Percentiles rank a stretch among this genome's conserved stretches.
Conservation (phyloP, 2,888 invertebrate genomes). For the Periphyllus acericola region DNA sequence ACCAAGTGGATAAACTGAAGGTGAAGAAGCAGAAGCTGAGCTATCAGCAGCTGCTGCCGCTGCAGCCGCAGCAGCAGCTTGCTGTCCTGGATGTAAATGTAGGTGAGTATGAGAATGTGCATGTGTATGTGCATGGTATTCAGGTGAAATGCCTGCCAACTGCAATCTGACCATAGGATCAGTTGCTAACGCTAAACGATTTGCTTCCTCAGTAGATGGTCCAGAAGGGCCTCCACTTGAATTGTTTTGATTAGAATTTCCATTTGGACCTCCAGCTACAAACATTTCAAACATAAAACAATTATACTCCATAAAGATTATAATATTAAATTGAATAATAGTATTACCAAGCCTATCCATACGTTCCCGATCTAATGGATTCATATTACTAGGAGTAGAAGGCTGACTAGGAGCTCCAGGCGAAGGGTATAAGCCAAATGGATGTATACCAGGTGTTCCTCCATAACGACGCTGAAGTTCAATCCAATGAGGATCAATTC, state of each 20-base stretch:
- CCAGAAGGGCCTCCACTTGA: slow-evolving; percentile 49
- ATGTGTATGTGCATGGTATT: slow-evolving; percentile 92
- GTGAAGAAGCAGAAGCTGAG: slow-evolving; percentile 66
- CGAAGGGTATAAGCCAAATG: slow-evolving; percentile 75
- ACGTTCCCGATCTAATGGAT: slow-evolving; percentile 88
- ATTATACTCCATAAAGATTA: neutral
- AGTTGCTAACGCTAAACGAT: slow-evolving; percentile 83
- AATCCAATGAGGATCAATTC: slow-evolving; percentile 75
- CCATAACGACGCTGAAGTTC: slow-evolving; percentile 85
- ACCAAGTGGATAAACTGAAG: slow-evolving; percentile 69
- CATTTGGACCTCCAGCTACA: slow-evolving; percentile 44
- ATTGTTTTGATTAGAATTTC: slow-evolving; percentile 54
- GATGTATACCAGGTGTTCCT: slow-evolving; percentile 72
- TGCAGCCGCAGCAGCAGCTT: slow-evolving; percentile 73
- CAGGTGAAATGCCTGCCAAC: slow-evolving; percentile 89
- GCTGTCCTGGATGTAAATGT: slow-evolving; percentile 84
- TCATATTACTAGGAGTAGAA: slow-evolving; percentile 75
- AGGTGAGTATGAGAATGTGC: slow-evolving; percentile 92
- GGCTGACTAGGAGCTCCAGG: slow-evolving; percentile 66
- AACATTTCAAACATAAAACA: neutral
- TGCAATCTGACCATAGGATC: slow-evolving; percentile 93
- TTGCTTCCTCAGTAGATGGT: slow-evolving; percentile 70
- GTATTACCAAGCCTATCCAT: slow-evolving; percentile 81
- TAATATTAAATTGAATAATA: slow-evolving; percentile 19
- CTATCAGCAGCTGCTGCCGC: slow-evolving; percentile 69